Evolutionary conservation across 2,888 invertebrate genomes (phyloP), one percentile per base, ranked within the genome.

Genomic region (Helicoverpa assulta): DNA sequence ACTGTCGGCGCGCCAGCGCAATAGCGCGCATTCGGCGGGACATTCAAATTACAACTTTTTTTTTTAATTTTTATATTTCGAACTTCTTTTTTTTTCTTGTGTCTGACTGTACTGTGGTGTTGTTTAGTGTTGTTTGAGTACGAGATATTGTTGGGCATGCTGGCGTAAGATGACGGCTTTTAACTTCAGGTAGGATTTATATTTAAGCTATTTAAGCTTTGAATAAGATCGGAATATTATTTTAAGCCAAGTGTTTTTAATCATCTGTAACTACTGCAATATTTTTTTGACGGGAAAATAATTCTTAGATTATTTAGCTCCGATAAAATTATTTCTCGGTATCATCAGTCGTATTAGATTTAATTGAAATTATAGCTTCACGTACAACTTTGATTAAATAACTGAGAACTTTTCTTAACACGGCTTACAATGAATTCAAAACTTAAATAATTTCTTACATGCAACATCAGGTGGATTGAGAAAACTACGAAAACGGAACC

Each of bases 171-270:
- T 94, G 95, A 91, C 89, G 89, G 88, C 85, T 83, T 86, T 82
- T 83, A 93, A 85, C 86, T 90, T 94, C 91, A 95, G 95, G 95
- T 95, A 82, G 85, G 91, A 50, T 65, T 67, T 37, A 65, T 56
- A 58, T 54, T 53, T 62, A 59, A 67, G 51, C 10, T 55, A 58
- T 54, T 53, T 62, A 59, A 67, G 51, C 10, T 55, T 65, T 68
- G 50, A 59, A 14, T 19, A 16, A 40, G 40, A 59, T 54, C 19
- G 29, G 18, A 29, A 26, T 47, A 26, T 19, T 16, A n/a, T 54
- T 50, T 18, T 43, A 51, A 16, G 10, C 3, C 21, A 0, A 12
- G 16, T 4, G 43, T 7, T 18, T 26, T 6, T 5, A n/a, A 5
- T 47, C 47, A 33, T 43, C 43, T 5, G 14, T 43, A 14, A 16